Evolutionary conservation across 2,797 vertebrate species (phyloP).

Genomic region (Ambastaia sidthimunki): DNA sequence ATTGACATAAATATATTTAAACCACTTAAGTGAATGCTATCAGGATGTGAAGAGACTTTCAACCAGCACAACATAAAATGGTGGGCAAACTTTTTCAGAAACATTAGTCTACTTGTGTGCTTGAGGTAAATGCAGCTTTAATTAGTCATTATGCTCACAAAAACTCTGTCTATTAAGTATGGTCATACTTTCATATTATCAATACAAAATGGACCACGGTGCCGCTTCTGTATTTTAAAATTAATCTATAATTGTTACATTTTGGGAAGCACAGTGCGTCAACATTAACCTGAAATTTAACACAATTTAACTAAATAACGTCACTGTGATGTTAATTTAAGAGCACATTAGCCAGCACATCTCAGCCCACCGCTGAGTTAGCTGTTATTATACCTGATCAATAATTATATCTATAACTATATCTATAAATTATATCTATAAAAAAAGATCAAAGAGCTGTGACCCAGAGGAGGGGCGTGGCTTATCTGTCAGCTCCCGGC

Average conservation of each 20-base stretch:
- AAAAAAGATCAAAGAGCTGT: neutral
- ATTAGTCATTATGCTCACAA: too few relatives aligned
- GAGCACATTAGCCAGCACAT: neutral
- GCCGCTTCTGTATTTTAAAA: neutral
- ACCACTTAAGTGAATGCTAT: too few relatives aligned
- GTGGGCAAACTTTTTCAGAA: too few relatives aligned
- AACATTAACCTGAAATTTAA: neutral
- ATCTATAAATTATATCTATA: neutral
- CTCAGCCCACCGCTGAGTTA: neutral
- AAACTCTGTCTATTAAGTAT: too few relatives aligned
- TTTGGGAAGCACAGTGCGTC: neutral
- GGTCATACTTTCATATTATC: neutral
- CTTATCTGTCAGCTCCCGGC: neutral
- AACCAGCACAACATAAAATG: too few relatives aligned
- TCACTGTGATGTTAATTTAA: neutral
- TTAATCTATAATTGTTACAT: neutral
- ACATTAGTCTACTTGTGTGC: too few relatives aligned
- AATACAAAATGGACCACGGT: too few relatives aligned
- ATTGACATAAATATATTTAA: too few relatives aligned
- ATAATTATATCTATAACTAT: neutral
- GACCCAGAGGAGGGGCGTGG: neutral
- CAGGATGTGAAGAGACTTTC: too few relatives aligned
- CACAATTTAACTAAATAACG: neutral
- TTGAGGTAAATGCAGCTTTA: too few relatives aligned
- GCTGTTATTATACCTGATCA: neutral